Percentiles rank a stretch among this genome's conserved stretches.
Evolutionary conservation across 2,888 invertebrate genomes (phyloP).

Genomic region (Trichopoda pennipes): DNA sequence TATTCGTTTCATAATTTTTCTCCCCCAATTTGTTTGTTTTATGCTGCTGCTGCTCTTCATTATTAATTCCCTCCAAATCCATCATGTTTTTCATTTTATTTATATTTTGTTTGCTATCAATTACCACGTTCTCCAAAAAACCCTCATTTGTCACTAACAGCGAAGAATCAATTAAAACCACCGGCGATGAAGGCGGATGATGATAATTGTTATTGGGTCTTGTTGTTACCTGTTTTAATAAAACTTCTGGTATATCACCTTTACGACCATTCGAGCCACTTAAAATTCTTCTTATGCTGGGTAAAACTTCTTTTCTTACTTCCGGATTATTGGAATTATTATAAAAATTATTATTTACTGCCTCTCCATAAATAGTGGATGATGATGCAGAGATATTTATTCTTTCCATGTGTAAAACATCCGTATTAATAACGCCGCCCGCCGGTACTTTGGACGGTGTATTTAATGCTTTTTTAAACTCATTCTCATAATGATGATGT

Average conservation of each 20-base stretch:
- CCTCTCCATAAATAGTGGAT: slow-evolving; percentile 62
- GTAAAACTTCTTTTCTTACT: slow-evolving; percentile 84
- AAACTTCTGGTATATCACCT: slow-evolving; percentile 89
- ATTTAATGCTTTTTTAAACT: slow-evolving; percentile 86
- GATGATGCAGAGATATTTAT: slow-evolving; percentile 52
- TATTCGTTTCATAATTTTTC: slow-evolving; percentile 29
- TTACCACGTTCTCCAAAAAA: slow-evolving; percentile 24
- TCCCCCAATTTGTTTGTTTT: slow-evolving; percentile 37
- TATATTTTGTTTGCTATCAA: slow-evolving; percentile 60
- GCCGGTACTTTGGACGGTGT: slow-evolving; percentile 86
- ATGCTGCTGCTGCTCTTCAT: slow-evolving; percentile 47
- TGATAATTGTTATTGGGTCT: slow-evolving; percentile 78
- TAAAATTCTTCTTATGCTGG: slow-evolving; percentile 91
- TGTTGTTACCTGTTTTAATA: slow-evolving; percentile 86
- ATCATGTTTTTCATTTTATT: slow-evolving; percentile 57
- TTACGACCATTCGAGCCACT: slow-evolving; percentile 92
- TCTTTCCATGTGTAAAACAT: slow-evolving; percentile 31
- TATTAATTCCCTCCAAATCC: slow-evolving; percentile 38
- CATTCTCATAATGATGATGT: slow-evolving; percentile 67
- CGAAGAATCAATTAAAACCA: slow-evolving; percentile 70
- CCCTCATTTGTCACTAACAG: slow-evolving; percentile 39
- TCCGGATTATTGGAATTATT: slow-evolving; percentile 51
- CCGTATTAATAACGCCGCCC: slow-evolving; percentile 53
- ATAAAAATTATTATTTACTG: slow-evolving; percentile 46
- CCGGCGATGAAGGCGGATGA: slow-evolving; percentile 77